phyloP scores from a whole-genome alignment of 1,140 invertebrate species.

The Drosophila sp. region DNA sequence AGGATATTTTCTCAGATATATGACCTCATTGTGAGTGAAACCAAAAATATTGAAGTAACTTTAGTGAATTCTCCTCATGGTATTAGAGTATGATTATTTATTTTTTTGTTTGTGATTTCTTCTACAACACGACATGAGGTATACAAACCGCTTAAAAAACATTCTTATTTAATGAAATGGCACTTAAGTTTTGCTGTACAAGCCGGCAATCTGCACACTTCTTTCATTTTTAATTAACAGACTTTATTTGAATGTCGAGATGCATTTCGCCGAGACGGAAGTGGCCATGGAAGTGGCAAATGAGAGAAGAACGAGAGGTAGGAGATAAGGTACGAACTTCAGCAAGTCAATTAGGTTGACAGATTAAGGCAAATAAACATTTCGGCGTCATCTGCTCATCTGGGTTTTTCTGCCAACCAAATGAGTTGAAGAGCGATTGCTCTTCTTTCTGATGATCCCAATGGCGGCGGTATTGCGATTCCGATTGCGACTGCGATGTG shows the following conservation, averaged over 20 bases:
- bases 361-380: slow-evolving; percentile 62
- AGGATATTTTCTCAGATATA: no score
- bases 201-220: background rate
- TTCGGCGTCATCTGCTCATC: slow-evolving; percentile 8
- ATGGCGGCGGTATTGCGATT: background rate
- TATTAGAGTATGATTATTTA: no score
- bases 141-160: background rate
- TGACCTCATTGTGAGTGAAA: no score
- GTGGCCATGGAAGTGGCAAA: background rate
- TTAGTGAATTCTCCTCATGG: no score
- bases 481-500: slow-evolving; percentile 13
- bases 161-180: background rate
- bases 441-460: background rate
- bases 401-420: background rate
- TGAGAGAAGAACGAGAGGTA: background rate
- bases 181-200: background rate
- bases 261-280: slow-evolving; percentile 11
- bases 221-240: slow-evolving; percentile 43
- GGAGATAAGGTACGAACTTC: background rate
- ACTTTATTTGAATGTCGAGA: slow-evolving; percentile 29
- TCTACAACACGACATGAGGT: background rate
- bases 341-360: slow-evolving; percentile 60
- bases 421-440: slow-evolving; percentile 30
- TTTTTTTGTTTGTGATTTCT: no score
- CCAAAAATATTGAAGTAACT: no score